Evolutionary conservation across 1,140 invertebrate genomes (phyloP).

Genomic region (Lasioglossum baleicum): DNA sequence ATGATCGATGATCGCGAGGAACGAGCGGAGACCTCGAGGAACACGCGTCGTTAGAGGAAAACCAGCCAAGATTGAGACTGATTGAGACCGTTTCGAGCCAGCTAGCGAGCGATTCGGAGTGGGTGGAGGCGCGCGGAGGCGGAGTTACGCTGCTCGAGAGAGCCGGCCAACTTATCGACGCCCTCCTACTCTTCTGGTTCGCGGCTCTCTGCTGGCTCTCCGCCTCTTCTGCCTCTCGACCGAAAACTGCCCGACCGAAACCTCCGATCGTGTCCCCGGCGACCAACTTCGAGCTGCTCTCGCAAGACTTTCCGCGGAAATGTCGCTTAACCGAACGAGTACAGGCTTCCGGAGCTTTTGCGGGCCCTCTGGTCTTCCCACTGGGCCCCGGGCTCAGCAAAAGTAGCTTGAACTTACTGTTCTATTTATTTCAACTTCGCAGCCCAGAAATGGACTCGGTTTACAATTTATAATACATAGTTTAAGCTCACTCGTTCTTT

Average conservation of each 20-base stretch:
- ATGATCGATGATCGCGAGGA: neutral
- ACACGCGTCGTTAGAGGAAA: conserved; percentile 50
- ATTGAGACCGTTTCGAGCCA: conserved; percentile 37
- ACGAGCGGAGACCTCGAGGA: neutral
- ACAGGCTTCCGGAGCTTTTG: too few relatives aligned
- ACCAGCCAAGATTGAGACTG: conserved; percentile 59
- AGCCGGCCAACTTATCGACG: conserved; percentile 26
- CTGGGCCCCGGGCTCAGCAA: too few relatives aligned
- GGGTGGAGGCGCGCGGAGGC: conserved; percentile 53
- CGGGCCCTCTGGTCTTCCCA: too few relatives aligned
- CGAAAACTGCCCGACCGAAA: conserved; percentile 5
- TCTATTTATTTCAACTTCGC: too few relatives aligned
- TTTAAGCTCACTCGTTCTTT: too few relatives aligned
- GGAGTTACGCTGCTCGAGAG: conserved; percentile 50
- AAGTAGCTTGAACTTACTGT: too few relatives aligned
- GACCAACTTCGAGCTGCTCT: neutral
- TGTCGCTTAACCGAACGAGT: too few relatives aligned
- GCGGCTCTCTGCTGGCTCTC: conserved; percentile 33
- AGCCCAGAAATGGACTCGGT: too few relatives aligned
- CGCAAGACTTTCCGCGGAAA: neutral
- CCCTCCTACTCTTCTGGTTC: conserved; percentile 28
- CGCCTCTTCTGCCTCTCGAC: conserved; percentile 17
- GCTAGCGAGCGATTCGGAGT: conserved; percentile 23
- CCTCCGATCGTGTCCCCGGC: neutral
- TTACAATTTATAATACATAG: too few relatives aligned